phyloP scores from a whole-genome alignment of 1,140 invertebrate genomes.

The Drosophila rufa region DNA sequence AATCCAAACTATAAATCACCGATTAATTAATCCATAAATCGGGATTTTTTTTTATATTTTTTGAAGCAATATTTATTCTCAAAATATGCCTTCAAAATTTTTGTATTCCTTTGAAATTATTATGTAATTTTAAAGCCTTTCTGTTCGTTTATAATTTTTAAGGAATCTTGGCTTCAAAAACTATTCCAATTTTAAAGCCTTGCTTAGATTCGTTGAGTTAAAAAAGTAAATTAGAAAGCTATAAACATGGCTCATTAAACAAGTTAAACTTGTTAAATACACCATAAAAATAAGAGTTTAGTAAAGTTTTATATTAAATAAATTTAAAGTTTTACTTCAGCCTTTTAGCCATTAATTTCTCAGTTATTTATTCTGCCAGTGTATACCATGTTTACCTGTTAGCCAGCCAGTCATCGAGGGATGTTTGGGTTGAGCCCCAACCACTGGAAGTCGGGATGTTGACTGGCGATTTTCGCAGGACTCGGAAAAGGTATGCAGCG shows the following conservation, averaged over 20 bases:
- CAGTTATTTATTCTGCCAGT: slow-evolving; percentile 4
- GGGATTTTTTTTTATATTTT: no score
- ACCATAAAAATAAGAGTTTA: background rate
- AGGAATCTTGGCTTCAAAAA: background rate
- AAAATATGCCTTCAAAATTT: background rate
- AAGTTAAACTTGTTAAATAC: no score
- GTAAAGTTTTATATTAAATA: no score
- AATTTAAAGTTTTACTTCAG: background rate
- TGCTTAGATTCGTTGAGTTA: no score
- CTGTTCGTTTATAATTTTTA: no score
- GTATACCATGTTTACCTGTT: slow-evolving; percentile 66
- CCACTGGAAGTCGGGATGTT: slow-evolving; percentile 29
- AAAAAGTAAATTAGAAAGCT: no score
- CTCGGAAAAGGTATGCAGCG: slow-evolving; percentile 71
- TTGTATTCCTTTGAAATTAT: background rate
- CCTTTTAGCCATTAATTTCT: no score
- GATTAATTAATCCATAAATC: slow-evolving; percentile 6
- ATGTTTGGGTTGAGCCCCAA: slow-evolving; percentile 47
- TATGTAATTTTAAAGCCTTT: background rate
- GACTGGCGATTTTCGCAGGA: slow-evolving; percentile 59
- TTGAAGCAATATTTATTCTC: background rate
- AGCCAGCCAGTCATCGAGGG: slow-evolving; percentile 44
- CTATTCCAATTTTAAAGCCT: background rate
- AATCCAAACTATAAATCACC: background rate
- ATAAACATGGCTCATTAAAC: no score